These are phyloP conservation scores for Mixornis gularis DNA, from an alignment of 2,113 vertebrate genomes.

Conservation along the genomic window DNA sequence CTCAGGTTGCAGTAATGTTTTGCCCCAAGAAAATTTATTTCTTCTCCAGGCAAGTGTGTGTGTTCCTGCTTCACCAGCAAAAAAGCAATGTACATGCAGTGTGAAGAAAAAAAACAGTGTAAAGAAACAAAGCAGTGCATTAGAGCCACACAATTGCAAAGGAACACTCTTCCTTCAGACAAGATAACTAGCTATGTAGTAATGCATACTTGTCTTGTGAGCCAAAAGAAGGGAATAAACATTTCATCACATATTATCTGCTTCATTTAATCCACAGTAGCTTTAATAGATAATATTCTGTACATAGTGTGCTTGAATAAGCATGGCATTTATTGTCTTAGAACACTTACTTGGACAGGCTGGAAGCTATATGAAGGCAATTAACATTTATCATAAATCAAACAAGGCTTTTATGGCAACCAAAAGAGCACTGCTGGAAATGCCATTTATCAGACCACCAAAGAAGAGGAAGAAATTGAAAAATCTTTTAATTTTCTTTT, in stretches of 20 bases:
- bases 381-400: slow-evolving; percentile 69
- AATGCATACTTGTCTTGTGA: slow-evolving; percentile 35
- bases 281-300: slow-evolving; percentile 60
- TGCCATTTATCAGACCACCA: background rate
- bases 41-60: background rate
- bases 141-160: background rate
- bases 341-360: slow-evolving; percentile 28
- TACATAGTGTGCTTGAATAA: slow-evolving; percentile 20
- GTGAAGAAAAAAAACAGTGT: background rate
- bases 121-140: background rate
- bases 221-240: slow-evolving; percentile 53
- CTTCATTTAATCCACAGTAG: slow-evolving; percentile 61
- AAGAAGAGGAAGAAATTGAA: background rate
- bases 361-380: slow-evolving; percentile 53
- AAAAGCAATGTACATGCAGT: background rate
- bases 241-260: slow-evolving; percentile 59
- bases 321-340: slow-evolving; percentile 50
- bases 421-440: background rate
- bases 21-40: background rate
- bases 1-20: background rate
- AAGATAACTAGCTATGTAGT: background rate
- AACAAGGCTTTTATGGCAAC: slow-evolving; percentile 36
- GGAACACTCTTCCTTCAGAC: background rate
- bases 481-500: background rate
- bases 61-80: background rate